Conservation (phyloP, 2,888 invertebrate species). For the Prenolepis imparis region DNA sequence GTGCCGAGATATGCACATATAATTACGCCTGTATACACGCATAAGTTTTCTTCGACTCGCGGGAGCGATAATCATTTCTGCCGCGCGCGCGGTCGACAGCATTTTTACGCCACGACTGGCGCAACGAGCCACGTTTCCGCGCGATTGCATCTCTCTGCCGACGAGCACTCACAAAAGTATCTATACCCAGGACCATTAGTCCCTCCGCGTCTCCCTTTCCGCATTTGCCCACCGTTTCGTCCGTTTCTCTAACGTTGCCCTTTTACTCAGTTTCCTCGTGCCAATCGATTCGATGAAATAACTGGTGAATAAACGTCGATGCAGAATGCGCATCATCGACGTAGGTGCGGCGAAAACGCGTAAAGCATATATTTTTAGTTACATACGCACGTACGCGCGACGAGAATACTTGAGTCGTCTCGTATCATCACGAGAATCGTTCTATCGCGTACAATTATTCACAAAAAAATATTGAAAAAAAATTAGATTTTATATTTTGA, state of each 20-base stretch:
- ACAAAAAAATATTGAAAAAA: background rate
- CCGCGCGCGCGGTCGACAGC: conserved; percentile 37
- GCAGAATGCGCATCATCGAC: conserved; percentile 34
- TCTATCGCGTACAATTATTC: background rate
- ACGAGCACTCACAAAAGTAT: conserved; percentile 54
- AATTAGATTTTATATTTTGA: background rate
- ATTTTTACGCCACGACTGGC: conserved; percentile 37
- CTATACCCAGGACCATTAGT: conserved; percentile 49
- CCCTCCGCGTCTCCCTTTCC: conserved; percentile 38
- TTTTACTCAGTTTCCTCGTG: conserved; percentile 38
- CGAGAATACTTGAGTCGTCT: background rate
- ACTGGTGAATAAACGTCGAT: conserved; percentile 43
- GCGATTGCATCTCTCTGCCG: conserved; percentile 61
- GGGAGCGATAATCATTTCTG: conserved; percentile 70
- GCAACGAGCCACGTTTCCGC: conserved; percentile 60
- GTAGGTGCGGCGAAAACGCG: conserved; percentile 39
- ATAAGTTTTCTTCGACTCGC: conserved; percentile 66
- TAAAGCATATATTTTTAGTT: conserved; percentile 46
- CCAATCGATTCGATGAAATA: conserved; percentile 36
- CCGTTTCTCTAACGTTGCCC: conserved; percentile 31
- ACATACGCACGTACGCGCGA: background rate
- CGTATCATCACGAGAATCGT: background rate
- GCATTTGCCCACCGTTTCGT: conserved; percentile 25
- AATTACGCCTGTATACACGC: conserved; percentile 68
- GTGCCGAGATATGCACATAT: conserved; percentile 63